These are phyloP conservation scores for Melanotaenia parkinsoni DNA, from an alignment of 2,797 vertebrate species.

Conservation along the genomic window DNA sequence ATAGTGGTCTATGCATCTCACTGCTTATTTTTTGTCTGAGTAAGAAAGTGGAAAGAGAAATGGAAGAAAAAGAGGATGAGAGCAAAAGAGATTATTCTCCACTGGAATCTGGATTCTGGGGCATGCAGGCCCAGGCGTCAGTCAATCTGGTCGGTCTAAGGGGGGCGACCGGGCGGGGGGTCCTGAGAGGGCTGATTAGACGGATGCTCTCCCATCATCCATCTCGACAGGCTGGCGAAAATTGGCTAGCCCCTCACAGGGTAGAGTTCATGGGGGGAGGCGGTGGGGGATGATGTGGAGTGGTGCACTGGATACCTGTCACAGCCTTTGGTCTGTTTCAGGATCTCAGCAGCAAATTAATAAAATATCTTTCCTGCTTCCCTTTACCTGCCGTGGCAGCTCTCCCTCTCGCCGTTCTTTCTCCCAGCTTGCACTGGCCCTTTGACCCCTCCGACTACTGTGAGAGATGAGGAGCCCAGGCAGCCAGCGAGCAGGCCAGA, in stretches of 20 bases:
- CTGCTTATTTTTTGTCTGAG: slow-evolving; percentile 61
- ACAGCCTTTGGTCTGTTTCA: slow-evolving; percentile 86
- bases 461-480: slow-evolving; percentile 81
- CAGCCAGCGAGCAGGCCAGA: slow-evolving; percentile 71
- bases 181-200: slow-evolving; percentile 87
- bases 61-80: slow-evolving; percentile 47
- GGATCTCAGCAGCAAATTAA: slow-evolving; percentile 86
- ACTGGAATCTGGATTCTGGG: slow-evolving; percentile 82
- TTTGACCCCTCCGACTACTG: slow-evolving; percentile 82
- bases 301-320: slow-evolving; percentile 81
- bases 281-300: slow-evolving; percentile 65
- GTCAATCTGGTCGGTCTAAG: slow-evolving; percentile 81
- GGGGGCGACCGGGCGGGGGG: slow-evolving; percentile 75
- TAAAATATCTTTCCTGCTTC: slow-evolving; percentile 85
- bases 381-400: slow-evolving; percentile 80
- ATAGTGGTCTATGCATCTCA: slow-evolving; percentile 69
- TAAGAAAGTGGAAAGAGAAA: slow-evolving; percentile 59
- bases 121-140: slow-evolving; percentile 83
- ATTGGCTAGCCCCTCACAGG: slow-evolving; percentile 85
- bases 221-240: slow-evolving; percentile 86
- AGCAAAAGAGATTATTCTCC: slow-evolving; percentile 80
- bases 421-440: slow-evolving; percentile 79
- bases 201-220: slow-evolving; percentile 85
- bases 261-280: slow-evolving; percentile 81
- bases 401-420: slow-evolving; percentile 71